Conservation (phyloP, 2,113 vertebrate genomes). For the Chlamydotis undulata region DNA sequence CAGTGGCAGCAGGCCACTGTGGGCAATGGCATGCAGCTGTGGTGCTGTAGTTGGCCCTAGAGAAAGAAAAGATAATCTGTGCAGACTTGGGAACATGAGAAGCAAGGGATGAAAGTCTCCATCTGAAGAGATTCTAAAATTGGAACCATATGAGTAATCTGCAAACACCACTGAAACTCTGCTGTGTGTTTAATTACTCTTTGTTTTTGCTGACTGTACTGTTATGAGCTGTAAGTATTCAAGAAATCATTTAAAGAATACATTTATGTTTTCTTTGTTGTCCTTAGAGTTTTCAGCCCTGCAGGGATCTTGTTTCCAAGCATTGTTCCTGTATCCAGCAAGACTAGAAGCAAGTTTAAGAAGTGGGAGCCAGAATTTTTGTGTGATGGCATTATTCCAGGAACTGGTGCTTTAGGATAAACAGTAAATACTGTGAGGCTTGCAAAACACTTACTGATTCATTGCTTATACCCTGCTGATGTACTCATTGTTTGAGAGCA, state of each 20-base stretch:
- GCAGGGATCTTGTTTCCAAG: constrained; percentile 50
- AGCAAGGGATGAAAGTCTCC: background rate
- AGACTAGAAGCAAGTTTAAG: background rate
- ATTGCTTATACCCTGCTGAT: background rate
- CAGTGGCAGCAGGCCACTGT: background rate
- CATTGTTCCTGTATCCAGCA: constrained; percentile 38
- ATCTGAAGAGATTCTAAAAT: background rate
- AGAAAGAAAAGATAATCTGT: background rate
- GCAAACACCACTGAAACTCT: background rate
- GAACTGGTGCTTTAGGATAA: constrained; percentile 25
- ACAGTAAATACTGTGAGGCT: constrained; percentile 33
- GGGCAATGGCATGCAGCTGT: background rate
- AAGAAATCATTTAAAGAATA: constrained; percentile 22
- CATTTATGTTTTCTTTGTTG: constrained; percentile 27
- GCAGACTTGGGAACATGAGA: background rate
- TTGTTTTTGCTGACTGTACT: constrained; percentile 10
- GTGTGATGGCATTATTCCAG: constrained; percentile 35
- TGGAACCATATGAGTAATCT: fast-evolving
- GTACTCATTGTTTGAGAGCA: background rate
- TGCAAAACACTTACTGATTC: constrained; percentile 9
- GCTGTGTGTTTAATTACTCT: background rate
- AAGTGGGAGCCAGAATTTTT: constrained; percentile 24
- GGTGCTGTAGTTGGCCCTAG: background rate
- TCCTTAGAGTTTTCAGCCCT: background rate
- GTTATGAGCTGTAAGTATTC: background rate